Evolutionary conservation across 2,888 invertebrate genomes (phyloP).

Genomic region (Cheilosia urbana): DNA sequence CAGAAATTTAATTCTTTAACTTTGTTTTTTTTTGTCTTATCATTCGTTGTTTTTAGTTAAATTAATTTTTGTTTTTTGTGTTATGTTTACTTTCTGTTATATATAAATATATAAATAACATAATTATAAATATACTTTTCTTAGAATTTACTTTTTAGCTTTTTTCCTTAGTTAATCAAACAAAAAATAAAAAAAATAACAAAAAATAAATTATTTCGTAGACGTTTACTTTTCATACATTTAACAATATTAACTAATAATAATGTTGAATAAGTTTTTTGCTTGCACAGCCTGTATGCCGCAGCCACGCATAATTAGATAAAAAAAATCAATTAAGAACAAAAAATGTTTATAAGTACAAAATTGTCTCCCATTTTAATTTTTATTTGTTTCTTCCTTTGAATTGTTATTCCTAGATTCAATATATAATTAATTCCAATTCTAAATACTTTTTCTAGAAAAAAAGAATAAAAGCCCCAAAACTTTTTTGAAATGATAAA

Average conservation of each 20-base stretch:
- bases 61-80: constrained; percentile 67
- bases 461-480: constrained; percentile 54
- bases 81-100: constrained; percentile 58
- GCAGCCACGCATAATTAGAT: constrained; percentile 84
- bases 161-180: constrained; percentile 70
- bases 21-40: constrained; percentile 26
- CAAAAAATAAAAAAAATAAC: constrained; percentile 55
- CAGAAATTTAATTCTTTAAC: constrained; percentile 24
- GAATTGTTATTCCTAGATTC: constrained; percentile 63
- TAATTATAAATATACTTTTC: constrained; percentile 71
- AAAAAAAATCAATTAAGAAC: constrained; percentile 69
- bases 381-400: constrained; percentile 60
- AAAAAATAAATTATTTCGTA: constrained; percentile 73
- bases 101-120: constrained; percentile 66
- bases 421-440: constrained; percentile 53
- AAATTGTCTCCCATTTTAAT: constrained; percentile 62
- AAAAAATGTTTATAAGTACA: constrained; percentile 70
- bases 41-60: constrained; percentile 7
- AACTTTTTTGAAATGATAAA: constrained; percentile 42
- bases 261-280: constrained; percentile 82
- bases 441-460: constrained; percentile 64
- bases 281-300: constrained; percentile 84
- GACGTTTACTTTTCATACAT: constrained; percentile 74
- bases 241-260: constrained; percentile 78
- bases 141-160: constrained; percentile 74